Evolutionary conservation across 2,113 vertebrate species (phyloP).

Genomic region (Triplophysa rosa): DNA sequence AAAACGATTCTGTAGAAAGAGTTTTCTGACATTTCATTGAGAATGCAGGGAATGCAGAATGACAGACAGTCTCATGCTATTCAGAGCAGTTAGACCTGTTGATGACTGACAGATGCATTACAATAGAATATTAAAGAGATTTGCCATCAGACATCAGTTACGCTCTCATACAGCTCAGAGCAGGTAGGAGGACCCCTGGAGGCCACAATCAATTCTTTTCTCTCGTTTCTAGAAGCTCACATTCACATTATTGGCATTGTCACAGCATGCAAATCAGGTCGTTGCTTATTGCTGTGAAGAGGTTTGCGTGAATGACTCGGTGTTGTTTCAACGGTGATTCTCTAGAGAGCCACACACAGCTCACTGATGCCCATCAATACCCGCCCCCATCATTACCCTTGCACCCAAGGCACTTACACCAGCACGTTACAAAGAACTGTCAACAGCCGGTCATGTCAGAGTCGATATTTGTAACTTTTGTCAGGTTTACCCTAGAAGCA

Average conservation of each 20-base stretch:
- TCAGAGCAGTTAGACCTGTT: neutral
- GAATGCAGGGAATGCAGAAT: neutral
- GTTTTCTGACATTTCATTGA: too few relatives aligned
- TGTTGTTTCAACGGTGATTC: neutral
- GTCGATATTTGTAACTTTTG: neutral
- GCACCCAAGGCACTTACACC: neutral
- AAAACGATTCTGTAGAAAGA: too few relatives aligned
- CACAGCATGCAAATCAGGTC: neutral
- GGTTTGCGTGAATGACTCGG: neutral
- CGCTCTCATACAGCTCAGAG: neutral
- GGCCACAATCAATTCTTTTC: neutral
- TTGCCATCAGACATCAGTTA: neutral
- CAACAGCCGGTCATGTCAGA: constrained; percentile 10
- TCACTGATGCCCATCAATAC: neutral
- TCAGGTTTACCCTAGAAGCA: neutral
- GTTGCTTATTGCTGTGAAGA: neutral
- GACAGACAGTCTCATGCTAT: neutral
- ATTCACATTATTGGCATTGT: neutral
- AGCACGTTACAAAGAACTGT: neutral
- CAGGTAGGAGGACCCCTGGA: neutral
- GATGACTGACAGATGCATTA: neutral
- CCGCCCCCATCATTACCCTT: neutral
- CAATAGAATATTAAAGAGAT: neutral
- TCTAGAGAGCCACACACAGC: neutral
- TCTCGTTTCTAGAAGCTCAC: neutral